Evolutionary conservation across 92 coral and sea anemone genomes (phyloP), one percentile per base, ranked within the genome.

Genomic region (Meandrina meandrites): DNA sequence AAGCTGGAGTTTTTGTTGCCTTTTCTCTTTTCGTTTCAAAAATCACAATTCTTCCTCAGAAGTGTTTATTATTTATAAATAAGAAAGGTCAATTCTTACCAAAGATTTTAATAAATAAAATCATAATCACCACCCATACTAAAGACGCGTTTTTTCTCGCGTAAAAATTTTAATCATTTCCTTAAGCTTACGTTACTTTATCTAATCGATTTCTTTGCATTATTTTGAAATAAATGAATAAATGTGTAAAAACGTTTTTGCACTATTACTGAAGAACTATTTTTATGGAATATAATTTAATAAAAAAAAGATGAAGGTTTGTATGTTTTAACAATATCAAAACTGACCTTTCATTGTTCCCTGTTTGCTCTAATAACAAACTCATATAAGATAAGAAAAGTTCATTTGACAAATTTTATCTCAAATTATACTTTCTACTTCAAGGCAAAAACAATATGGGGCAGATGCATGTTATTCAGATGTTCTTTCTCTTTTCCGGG

Each of bases 11-110:
- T 71, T 71, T 18, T 14, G 76, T 62, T 36, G 45, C 34, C 37
- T 34, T 32, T 70, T 74, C 24, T 42, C 32, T 12, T 42, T 75
- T 75, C 79, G 79, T 42, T 45, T 75, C 79, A 24, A 75, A n/a
- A 28, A 42, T 16, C 51, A 53, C 51, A 30, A 36, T 74, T 74
- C n/a, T 40, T 24, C 3, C 48, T 40, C 51, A 21, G 17, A 74
- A 75, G 54, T 75, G 54, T 21, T 42, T 75, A 75, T 34, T 75
- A 5, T 37, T 45, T 32, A 75, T 40, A 21, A 42, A 31, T 31
- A 17, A 22, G 53, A n/a, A 37, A 37, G 30, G 42, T 75, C 5
- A 18, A 11, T 42, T 45, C 54, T 75, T 19, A 42, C 57, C 27
- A n/a, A 74, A 37, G 16, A 75, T 21, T 19, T 1, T 24, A 22